Base-by-base conservation (phyloP, 2,113 vertebrate genomes). In the Struthidea cinerea region DNA sequence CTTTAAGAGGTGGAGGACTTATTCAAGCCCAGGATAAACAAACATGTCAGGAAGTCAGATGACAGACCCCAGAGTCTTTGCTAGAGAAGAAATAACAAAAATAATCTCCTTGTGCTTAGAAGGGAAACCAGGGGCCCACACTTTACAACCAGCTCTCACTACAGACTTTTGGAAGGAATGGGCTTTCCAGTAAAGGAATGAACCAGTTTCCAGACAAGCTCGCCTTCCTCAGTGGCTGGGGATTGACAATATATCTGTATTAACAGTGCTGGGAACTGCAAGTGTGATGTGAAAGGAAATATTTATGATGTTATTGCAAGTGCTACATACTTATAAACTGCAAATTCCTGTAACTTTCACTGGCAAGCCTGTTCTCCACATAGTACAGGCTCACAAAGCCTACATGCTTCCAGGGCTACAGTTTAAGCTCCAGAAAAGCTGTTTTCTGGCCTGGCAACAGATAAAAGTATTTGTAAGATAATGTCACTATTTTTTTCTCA, bases 251-350 rank as follows among this genome's bases (percentile, higher is more conserved):
- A 90, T 37, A 77, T 90, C 89, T 95, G n/a, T 94, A 93, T 89
- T 93, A 96, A 93, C 56, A 75, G 76, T 77, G 50, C 61, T 91
- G 84, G 84, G 64, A 95, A 93, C 28, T n/a, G 60, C 78, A 79
- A 95, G 87, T 90, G 79, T 84, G 93, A 90, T 93, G 90, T 92
- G 95, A 93, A 97, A 90, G 94, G 61, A 90, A 94, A 84, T 96
- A 96, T 96, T 97, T 96, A 93, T 92, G 83, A 91, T 96, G 94
- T 96, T 97, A 89, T 96, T 97, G 87, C 82, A 96, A 96, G 94
- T 2, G 0, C 71, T 81, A 82, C 75, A 57, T 64, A 88, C 89
- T 89, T 94, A 87, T 13, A 92, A 96, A 97, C 71, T 95, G 68
- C 26, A 93, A 88, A 81, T 95, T 96, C 91, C 75, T 94, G 19